Percentiles rank a stretch among this genome's conserved stretches.
Evolutionary conservation across 2,797 vertebrate species (phyloP).

Genomic region (Sphenodon punctatus): DNA sequence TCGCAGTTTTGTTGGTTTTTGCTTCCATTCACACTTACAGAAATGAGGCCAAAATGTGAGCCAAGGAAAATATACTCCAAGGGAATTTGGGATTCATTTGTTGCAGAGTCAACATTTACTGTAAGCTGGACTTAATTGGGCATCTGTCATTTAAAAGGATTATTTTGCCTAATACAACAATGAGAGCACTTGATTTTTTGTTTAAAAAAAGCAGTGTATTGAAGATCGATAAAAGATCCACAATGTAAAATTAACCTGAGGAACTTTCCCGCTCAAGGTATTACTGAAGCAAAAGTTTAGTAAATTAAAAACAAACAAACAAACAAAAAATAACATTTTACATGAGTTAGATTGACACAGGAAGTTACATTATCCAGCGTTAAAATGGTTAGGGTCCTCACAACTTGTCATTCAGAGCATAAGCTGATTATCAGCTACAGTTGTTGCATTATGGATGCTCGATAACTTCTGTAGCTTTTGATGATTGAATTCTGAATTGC

Average conservation of each 20-base stretch:
- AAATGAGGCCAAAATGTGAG: not conserved
- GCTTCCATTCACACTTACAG: rapidly evolving
- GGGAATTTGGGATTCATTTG: rapidly evolving
- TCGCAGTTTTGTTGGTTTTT: not conserved
- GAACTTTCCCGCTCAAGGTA: rapidly evolving
- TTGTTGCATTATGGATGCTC: too few relatives aligned
- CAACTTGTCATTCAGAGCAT: not conserved
- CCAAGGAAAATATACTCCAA: not conserved
- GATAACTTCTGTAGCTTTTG: rapidly evolving
- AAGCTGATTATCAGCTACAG: not conserved
- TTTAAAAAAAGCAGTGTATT: rapidly evolving
- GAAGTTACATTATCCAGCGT: not conserved
- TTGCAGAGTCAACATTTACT: not conserved
- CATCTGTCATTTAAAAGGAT: not conserved
- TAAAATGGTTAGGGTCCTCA: not conserved
- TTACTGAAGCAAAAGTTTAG: not conserved
- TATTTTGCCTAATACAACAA: rapidly evolving
- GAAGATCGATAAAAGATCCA: rapidly evolving
- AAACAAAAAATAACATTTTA: not conserved
- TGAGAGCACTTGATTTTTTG: rapidly evolving
- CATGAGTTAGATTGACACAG: not conserved
- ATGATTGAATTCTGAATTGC: too few relatives aligned
- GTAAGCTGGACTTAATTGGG: rapidly evolving
- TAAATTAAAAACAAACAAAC: not conserved
- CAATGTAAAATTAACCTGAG: not conserved